Conservation (phyloP, 2,888 invertebrate species). For the Drosophila differens region DNA sequence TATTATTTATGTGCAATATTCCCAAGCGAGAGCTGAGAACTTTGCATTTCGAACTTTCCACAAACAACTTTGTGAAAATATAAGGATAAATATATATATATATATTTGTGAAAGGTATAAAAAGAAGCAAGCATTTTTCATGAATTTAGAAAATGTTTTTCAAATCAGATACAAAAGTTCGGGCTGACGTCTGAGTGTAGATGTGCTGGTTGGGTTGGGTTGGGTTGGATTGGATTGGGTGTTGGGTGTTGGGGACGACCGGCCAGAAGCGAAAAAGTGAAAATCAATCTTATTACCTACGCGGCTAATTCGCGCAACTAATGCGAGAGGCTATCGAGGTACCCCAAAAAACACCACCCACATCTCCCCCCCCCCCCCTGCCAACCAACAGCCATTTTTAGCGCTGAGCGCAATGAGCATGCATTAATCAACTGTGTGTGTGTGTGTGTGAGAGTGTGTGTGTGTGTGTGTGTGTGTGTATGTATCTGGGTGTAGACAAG, state of each 20-base stretch:
- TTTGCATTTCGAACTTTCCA: background rate
- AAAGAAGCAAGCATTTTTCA: background rate
- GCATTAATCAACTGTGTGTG: conserved; percentile 65
- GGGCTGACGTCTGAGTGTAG: background rate
- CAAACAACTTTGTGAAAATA: background rate
- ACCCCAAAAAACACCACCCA: background rate
- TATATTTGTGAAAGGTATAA: background rate
- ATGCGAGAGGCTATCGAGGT: conserved; percentile 17
- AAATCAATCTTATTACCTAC: conserved; percentile 81
- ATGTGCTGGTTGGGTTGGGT: background rate
- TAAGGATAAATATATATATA: background rate
- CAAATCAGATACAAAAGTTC: background rate
- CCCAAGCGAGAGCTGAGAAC: background rate
- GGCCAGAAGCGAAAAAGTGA: conserved; percentile 71
- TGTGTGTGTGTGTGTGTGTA: background rate
- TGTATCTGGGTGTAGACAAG: conserved; percentile 13
- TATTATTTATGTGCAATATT: background rate
- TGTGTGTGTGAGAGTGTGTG: background rate
- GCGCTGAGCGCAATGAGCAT: conserved; percentile 34
- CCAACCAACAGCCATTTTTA: background rate
- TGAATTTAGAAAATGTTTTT: background rate
- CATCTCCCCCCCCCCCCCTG: background rate
- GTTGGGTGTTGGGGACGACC: background rate
- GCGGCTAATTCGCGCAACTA: conserved; percentile 61
- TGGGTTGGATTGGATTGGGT: background rate